A percentile compares a stretch with the other conserved stretches of the same genome.
These are phyloP conservation scores for Solenopsis invicta DNA, from an alignment of 1,140 invertebrate species.

Conservation along the genomic window DNA sequence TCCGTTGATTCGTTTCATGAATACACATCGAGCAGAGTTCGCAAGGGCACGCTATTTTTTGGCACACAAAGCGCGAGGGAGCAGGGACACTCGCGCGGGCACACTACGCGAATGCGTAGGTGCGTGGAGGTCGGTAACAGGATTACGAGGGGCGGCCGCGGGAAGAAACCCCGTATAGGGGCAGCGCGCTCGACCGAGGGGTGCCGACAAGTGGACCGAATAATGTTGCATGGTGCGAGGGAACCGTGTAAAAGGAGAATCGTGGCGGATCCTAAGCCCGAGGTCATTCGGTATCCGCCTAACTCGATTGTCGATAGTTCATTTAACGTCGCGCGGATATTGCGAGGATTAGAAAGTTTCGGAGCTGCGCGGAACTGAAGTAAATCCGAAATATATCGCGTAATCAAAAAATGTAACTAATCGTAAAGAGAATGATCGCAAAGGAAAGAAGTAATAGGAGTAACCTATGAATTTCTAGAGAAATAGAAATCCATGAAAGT, in stretches of 20 bases:
- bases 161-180: slow-evolving; percentile 63
- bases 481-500: background rate
- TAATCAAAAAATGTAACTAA: background rate
- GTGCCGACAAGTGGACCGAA: slow-evolving; percentile 81
- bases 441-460: background rate
- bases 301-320: slow-evolving; percentile 43
- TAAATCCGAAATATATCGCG: background rate
- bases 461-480: no score
- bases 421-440: background rate
- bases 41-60: slow-evolving; percentile 68
- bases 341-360: slow-evolving; percentile 19
- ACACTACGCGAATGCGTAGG: slow-evolving; percentile 69
- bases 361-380: background rate
- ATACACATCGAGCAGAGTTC: slow-evolving; percentile 48
- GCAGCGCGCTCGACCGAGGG: slow-evolving; percentile 63
- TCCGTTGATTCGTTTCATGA: slow-evolving; percentile 28
- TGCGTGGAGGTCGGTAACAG: slow-evolving; percentile 76
- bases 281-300: slow-evolving; percentile 36
- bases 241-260: slow-evolving; percentile 69
- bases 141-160: slow-evolving; percentile 75
- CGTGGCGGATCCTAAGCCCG: slow-evolving; percentile 38
- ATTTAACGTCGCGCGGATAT: slow-evolving; percentile 32
- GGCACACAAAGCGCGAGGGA: slow-evolving; percentile 56
- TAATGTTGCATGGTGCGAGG: slow-evolving; percentile 75
- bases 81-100: slow-evolving; percentile 39